Evolutionary conservation across 1,140 invertebrate genomes (phyloP).

Genomic region (Plodia interpunctella): DNA sequence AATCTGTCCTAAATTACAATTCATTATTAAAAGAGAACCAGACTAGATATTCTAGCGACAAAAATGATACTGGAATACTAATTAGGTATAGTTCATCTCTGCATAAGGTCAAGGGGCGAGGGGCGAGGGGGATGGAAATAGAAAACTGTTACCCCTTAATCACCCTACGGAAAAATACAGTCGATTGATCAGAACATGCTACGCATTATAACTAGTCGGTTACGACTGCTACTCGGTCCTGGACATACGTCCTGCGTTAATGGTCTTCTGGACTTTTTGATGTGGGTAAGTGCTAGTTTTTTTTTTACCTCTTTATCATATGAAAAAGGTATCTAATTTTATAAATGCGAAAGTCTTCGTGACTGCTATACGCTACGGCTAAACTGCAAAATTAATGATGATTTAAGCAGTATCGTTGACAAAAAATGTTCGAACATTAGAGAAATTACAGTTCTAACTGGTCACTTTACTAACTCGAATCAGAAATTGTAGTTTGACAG

Average conservation of each 20-base stretch:
- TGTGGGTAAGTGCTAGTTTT: not conserved
- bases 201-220: not conserved
- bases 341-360: no score
- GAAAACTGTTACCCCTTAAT: not conserved
- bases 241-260: not conserved
- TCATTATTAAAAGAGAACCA: no score
- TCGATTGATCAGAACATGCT: not conserved
- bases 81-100: not conserved
- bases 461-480: no score
- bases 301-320: not conserved
- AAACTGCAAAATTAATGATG: no score
- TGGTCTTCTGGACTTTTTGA: not conserved
- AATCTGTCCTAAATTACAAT: no score
- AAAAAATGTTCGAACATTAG: no score
- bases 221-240: not conserved
- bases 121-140: constrained; percentile 1
- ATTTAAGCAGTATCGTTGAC: no score
- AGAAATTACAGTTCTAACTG: no score
- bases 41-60: not conserved
- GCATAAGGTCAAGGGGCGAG: not conserved
- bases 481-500: no score
- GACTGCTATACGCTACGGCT: no score
- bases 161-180: constrained; percentile 2
- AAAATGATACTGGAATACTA: not conserved
- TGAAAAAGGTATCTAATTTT: not conserved